phyloP scores from a whole-genome alignment of 2,797 vertebrate species.

The Merluccius polli region DNA sequence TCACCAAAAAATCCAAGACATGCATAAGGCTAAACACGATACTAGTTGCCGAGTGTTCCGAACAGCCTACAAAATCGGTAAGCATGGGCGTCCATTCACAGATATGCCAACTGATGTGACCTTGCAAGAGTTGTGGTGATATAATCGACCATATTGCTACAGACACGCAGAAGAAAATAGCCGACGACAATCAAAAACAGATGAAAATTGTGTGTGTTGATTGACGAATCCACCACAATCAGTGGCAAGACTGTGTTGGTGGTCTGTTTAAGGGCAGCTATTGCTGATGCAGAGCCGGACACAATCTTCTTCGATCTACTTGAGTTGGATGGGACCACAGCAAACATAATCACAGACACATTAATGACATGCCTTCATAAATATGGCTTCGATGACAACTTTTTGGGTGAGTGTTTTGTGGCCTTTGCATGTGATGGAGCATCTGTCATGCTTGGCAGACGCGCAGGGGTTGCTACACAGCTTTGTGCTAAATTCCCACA shows the following conservation, averaged over 20 bases:
- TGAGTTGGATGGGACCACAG: constrained; percentile 7
- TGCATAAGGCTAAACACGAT: no score
- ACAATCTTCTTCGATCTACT: constrained; percentile 2
- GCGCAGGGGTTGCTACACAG: constrained; percentile 12
- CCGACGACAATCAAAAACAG: background rate
- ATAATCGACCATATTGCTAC: background rate
- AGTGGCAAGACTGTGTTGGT: constrained; percentile 9
- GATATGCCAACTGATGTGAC: no score
- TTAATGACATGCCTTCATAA: constrained; percentile 11
- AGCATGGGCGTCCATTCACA: no score
- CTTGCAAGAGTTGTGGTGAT: no score
- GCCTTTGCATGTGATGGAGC: constrained; percentile 17
- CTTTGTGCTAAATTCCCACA: background rate
- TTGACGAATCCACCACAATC: constrained; percentile 7
- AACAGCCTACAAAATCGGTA: no score
- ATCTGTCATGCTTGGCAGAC: no score
- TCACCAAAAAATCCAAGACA: no score
- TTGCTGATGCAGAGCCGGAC: constrained; percentile 3
- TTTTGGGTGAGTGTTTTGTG: constrained; percentile 3
- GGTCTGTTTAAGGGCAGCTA: constrained; percentile 1
- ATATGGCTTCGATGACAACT: constrained; percentile 1
- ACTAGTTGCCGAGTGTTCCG: no score
- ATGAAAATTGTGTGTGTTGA: background rate
- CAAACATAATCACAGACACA: background rate
- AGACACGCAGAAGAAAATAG: background rate